phyloP scores from a whole-genome alignment of 2,113 vertebrate genomes.

The Varanus komodoensis region DNA sequence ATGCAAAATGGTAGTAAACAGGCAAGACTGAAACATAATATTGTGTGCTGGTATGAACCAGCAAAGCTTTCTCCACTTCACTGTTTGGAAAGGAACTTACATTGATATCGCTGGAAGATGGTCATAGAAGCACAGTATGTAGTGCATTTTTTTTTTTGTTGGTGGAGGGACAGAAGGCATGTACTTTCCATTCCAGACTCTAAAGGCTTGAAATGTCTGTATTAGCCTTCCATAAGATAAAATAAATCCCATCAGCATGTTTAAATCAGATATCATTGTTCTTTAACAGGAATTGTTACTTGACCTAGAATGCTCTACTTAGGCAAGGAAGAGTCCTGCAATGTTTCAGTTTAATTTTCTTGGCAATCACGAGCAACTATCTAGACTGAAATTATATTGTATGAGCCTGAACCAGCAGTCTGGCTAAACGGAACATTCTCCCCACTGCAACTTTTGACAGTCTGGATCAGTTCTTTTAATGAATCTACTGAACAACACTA shows the following conservation, averaged over 20 bases:
- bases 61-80: neutral
- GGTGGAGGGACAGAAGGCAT: no score
- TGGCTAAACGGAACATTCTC: conserved; percentile 65
- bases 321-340: conserved; percentile 63
- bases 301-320: conserved; percentile 62
- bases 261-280: conserved; percentile 34
- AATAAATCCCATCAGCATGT: conserved; percentile 26
- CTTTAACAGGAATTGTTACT: conserved; percentile 25
- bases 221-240: neutral
- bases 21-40: neutral
- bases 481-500: conserved; percentile 48
- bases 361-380: conserved; percentile 73
- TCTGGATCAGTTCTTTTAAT: conserved; percentile 71
- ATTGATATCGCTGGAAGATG: neutral
- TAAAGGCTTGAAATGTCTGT: neutral
- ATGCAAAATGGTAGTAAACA: neutral
- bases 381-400: conserved; percentile 74
- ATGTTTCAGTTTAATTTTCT: conserved; percentile 78
- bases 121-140: neutral
- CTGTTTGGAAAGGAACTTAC: neutral
- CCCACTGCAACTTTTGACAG: conserved; percentile 56
- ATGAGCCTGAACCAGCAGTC: conserved; percentile 71
- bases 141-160: neutral
- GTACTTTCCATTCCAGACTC: neutral
- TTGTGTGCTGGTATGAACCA: neutral